Evolutionary conservation across 2,797 vertebrate genomes (phyloP), one percentile per base, ranked within the genome.

Genomic region (Taenioides sp.): DNA sequence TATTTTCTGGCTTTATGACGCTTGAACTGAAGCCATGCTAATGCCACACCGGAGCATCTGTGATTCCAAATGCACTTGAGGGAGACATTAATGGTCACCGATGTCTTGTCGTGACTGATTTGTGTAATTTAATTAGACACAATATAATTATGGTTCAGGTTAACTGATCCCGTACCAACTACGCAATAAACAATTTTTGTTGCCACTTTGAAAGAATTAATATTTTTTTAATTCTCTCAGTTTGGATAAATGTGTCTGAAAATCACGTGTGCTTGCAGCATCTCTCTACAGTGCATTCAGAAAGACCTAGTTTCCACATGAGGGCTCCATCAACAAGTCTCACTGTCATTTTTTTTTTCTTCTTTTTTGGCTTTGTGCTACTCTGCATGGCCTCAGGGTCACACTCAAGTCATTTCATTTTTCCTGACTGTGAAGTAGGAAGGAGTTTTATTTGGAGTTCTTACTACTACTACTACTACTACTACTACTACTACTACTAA

Each of bases 291-390:
- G 74, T 27, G 28, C 0, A 31, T 60, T 67, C 80, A 86, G 73
- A 82, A 86, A 84, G 77, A 40, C 63, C 70, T 11, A 67, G 69
- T 73, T 72, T 82, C 84, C 82, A 81, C 83, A 72, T 79, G 73
- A 82, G 0, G 62, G 47, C 17, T 60, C 80, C 75, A 60, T 52
- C 65, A 71, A 80, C 64, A 65, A 71, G 47, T 72, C 0, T 2
- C 27, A 25, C 77, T 75, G 80, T 73, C 61, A 66, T 61, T 20
- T 17, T n/a, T 14, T n/a, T 20, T 23, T 69, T 77, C 78, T 22
- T 31, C 69, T 78, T 81, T 73, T 74, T 28, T 68, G 43, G 58
- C 74, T 82, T 88, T 84, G 76, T 87, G 75, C 70, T 57, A 66
- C 73, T 74, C 59, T 57, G 77, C 57, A 62, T 10, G 65, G 74